Evolutionary conservation across 2,888 invertebrate species (phyloP).

Genomic region (Ceratothoa steindachneri): DNA sequence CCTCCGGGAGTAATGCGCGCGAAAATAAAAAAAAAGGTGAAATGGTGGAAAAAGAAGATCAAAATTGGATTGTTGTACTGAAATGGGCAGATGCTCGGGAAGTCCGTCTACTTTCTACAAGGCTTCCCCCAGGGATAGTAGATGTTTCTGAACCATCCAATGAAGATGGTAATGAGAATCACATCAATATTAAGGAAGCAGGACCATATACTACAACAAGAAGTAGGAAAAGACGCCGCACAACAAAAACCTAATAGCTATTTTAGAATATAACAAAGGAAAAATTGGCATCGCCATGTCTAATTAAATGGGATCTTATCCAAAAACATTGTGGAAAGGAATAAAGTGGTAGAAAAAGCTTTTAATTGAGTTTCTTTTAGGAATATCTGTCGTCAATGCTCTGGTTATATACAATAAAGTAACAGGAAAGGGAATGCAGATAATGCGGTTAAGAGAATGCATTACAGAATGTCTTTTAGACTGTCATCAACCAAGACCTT

Average conservation of each 20-base stretch:
- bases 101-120: not conserved
- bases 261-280: not conserved
- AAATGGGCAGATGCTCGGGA: not conserved
- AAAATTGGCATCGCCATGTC: not conserved
- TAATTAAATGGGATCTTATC: not conserved
- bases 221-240: not conserved
- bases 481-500: no score
- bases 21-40: not conserved
- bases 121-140: not conserved
- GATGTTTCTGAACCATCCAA: no score
- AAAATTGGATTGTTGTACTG: not conserved
- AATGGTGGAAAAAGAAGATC: not conserved
- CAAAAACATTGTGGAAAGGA: not conserved
- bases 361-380: not conserved
- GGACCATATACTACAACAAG: not conserved
- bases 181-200: no score
- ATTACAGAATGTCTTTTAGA: no score
- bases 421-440: not conserved
- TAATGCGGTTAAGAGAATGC: not conserved
- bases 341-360: not conserved
- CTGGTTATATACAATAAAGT: not conserved
- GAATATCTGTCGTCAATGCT: not conserved
- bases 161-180: no score
- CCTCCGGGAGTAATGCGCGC: not conserved
- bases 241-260: not conserved